These are phyloP conservation scores for Galeruca laticollis DNA, from an alignment of 2,888 invertebrate genomes.

Conservation along the genomic window DNA sequence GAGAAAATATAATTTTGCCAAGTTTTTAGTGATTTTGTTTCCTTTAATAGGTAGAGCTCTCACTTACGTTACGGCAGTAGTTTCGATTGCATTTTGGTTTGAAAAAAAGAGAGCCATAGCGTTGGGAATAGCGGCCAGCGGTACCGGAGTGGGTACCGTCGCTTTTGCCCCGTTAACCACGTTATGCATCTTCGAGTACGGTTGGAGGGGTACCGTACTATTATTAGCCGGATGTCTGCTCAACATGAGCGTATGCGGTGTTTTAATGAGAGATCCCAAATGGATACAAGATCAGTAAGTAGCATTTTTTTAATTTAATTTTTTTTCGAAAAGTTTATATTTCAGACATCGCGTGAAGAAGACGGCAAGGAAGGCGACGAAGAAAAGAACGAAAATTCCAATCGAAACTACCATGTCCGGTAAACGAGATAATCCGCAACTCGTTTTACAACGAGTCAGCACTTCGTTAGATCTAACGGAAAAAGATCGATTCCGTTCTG, in stretches of 20 bases:
- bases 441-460: slow-evolving; percentile 73
- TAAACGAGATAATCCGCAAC: slow-evolving; percentile 75
- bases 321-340: no score
- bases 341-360: slow-evolving; percentile 28
- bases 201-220: slow-evolving; percentile 86
- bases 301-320: no score
- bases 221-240: slow-evolving; percentile 86
- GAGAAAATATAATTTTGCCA: no score
- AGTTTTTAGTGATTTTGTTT: no score
- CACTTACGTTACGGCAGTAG: slow-evolving; percentile 91
- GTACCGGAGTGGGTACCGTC: slow-evolving; percentile 92
- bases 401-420: slow-evolving; percentile 70
- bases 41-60: slow-evolving; percentile 74
- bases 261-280: slow-evolving; percentile 89
- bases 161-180: slow-evolving; percentile 89
- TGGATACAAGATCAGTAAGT: slow-evolving; percentile 77
- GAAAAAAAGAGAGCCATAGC: slow-evolving; percentile 88
- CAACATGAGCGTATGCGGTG: slow-evolving; percentile 87
- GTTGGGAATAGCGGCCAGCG: slow-evolving; percentile 88
- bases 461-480: slow-evolving; percentile 68
- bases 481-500: slow-evolving; percentile 74
- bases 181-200: slow-evolving; percentile 80
- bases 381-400: slow-evolving; percentile 31
- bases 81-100: slow-evolving; percentile 93
- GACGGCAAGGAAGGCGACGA: slow-evolving; percentile 33